phyloP scores from a whole-genome alignment of 1,140 invertebrate genomes.

The Apis cerana region DNA sequence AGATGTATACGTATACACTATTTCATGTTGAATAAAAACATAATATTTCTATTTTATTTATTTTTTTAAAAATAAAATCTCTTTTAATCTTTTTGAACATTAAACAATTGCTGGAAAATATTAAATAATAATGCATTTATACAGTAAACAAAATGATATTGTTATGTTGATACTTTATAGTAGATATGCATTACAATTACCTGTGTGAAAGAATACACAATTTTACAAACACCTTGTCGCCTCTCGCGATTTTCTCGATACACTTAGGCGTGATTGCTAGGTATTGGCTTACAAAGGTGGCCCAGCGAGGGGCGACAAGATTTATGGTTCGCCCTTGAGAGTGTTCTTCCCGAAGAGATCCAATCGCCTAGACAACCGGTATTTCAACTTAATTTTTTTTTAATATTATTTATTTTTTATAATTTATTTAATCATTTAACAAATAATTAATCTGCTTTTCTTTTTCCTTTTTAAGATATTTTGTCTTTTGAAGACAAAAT shows the following conservation, averaged over 20 bases:
- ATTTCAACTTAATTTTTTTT: not conserved
- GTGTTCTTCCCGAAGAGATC: slow-evolving; percentile 41
- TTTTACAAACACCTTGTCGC: not conserved
- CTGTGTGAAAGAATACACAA: not conserved
- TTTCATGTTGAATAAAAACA: too few relatives aligned
- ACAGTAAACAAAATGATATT: not conserved
- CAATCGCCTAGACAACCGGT: slow-evolving; percentile 26
- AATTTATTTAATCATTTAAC: not conserved
- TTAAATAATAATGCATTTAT: not conserved
- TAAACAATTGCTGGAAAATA: not conserved
- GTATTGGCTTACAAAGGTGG: slow-evolving; percentile 37
- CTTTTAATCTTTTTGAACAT: too few relatives aligned
- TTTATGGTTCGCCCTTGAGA: slow-evolving; percentile 46
- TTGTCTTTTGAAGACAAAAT: too few relatives aligned
- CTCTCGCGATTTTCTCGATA: slow-evolving; percentile 18
- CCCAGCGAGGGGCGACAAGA: slow-evolving; percentile 20
- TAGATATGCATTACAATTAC: not conserved
- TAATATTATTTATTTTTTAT: too few relatives aligned
- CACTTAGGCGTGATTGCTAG: slow-evolving; percentile 24
- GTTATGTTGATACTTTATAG: not conserved
- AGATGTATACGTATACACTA: too few relatives aligned
- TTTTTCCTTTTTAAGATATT: not conserved
- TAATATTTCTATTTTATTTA: too few relatives aligned
- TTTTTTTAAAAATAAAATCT: too few relatives aligned
- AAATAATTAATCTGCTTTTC: not conserved